A percentile compares a stretch with the other conserved stretches of the same genome.
phyloP scores from a whole-genome alignment of 2,797 vertebrate genomes.

The Nyctibius grandis region DNA sequence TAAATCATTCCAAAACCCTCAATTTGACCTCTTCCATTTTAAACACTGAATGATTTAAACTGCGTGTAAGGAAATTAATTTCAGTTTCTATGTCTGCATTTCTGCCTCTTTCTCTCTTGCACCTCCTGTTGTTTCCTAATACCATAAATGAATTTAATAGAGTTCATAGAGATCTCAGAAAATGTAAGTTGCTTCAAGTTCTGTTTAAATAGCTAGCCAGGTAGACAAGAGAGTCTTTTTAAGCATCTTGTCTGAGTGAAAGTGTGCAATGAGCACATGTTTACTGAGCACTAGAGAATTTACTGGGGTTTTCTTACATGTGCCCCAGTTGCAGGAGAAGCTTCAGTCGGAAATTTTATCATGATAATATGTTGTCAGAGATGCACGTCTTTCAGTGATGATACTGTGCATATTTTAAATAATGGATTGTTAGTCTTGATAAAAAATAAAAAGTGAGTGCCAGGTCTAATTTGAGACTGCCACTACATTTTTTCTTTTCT shows the following conservation, averaged over 20 bases:
- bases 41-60: not conserved
- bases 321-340: not conserved
- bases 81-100: not conserved
- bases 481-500: not conserved
- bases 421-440: not conserved
- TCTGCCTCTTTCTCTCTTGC: not conserved
- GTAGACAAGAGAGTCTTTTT: not conserved
- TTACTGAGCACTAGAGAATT: not conserved
- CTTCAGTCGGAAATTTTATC: not conserved
- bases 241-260: not conserved
- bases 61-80: not conserved
- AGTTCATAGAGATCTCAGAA: not conserved
- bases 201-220: not conserved
- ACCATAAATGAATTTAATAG: not conserved
- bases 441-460: not conserved
- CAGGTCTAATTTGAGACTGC: not conserved
- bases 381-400: not conserved
- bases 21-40: not conserved
- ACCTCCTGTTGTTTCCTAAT: not conserved
- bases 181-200: not conserved
- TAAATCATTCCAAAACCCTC: not conserved
- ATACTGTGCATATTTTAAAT: not conserved
- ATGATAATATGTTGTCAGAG: not conserved
- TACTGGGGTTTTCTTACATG: not conserved
- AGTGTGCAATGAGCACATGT: not conserved